A percentile compares a stretch with the other conserved stretches of the same genome.
These are phyloP conservation scores for Triops longicaudatus DNA, from an alignment of 1,140 invertebrate genomes.

Conservation along the genomic window DNA sequence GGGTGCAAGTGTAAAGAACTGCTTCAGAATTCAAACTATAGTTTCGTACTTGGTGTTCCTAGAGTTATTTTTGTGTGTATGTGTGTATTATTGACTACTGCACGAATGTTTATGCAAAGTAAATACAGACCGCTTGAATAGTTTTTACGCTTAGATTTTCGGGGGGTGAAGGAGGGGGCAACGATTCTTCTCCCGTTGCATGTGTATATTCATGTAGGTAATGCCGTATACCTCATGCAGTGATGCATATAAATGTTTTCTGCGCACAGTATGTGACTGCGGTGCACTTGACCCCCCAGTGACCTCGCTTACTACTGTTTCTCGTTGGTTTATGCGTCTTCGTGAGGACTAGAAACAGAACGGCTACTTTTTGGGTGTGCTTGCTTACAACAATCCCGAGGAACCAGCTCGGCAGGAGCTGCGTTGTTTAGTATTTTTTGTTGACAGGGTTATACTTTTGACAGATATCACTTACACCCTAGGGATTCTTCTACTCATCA, in stretches of 20 bases:
- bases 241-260: background rate
- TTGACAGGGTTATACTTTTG: background rate
- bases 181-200: background rate
- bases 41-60: no score
- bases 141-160: no score
- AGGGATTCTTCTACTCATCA: background rate
- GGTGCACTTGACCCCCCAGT: conserved; percentile 10
- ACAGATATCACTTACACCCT: background rate
- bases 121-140: no score
- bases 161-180: no score
- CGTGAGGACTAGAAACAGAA: background rate
- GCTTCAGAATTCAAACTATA: no score
- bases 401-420: background rate
- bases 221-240: background rate
- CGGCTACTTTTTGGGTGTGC: no score
- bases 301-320: conserved; percentile 11
- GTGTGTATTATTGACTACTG: no score
- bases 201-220: background rate
- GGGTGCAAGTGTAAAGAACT: no score
- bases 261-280: conserved; percentile 5
- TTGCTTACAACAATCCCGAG: background rate
- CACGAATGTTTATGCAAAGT: no score
- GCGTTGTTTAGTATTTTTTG: background rate
- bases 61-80: no score
- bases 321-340: background rate